These are phyloP conservation scores for Arrhopalites spinosus DNA, from an alignment of 2,888 invertebrate species.

Conservation along the genomic window DNA sequence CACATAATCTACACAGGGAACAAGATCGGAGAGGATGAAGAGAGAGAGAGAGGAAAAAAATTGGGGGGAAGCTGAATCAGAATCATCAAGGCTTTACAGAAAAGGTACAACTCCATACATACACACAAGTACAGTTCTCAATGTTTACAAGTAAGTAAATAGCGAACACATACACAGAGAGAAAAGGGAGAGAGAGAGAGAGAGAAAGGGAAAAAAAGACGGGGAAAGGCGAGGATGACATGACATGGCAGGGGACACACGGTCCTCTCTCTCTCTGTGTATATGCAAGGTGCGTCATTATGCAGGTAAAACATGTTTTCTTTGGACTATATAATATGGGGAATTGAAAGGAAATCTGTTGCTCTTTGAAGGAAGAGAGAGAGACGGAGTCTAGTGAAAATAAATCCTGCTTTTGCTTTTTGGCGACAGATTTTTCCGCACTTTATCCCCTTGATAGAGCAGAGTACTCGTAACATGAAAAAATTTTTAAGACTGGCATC, in stretches of 20 bases:
- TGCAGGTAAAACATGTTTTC: too few relatives aligned
- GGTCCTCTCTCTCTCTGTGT: too few relatives aligned
- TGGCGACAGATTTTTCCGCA: constrained; percentile 16
- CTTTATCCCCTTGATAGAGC: background rate
- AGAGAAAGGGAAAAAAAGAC: background rate
- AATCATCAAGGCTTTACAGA: background rate
- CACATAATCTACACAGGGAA: too few relatives aligned
- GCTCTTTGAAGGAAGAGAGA: background rate
- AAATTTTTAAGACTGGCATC: background rate
- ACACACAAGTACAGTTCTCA: background rate
- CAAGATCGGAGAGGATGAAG: too few relatives aligned
- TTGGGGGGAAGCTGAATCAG: background rate
- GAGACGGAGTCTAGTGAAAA: background rate
- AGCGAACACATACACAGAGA: background rate
- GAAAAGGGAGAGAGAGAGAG: background rate
- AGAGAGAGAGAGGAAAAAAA: background rate
- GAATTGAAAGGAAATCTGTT: constrained; percentile 15
- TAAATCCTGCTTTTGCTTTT: constrained; percentile 17
- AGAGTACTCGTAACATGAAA: background rate
- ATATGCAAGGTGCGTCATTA: too few relatives aligned
- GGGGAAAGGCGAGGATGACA: too few relatives aligned
- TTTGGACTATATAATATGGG: background rate
- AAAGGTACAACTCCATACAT: background rate
- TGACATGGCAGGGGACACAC: too few relatives aligned
- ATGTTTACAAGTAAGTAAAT: background rate